Evolutionary conservation across 2,113 vertebrate genomes (phyloP).

Genomic region (Odontesthes bonariensis): DNA sequence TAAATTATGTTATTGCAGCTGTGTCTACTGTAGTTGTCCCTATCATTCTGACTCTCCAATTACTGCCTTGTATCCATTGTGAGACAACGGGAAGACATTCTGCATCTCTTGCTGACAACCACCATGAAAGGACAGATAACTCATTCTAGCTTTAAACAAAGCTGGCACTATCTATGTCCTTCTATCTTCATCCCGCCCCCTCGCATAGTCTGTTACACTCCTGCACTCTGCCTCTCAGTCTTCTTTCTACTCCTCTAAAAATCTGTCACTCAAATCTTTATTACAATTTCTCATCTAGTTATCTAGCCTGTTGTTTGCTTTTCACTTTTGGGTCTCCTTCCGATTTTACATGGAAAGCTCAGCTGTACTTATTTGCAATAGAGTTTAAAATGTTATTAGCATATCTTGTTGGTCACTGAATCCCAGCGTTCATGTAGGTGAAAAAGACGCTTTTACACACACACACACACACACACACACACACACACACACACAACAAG

Average conservation of each 20-base stretch:
- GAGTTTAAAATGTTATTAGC: slow-evolving; percentile 59
- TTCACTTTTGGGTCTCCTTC: slow-evolving; percentile 8
- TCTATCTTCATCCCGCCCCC: slow-evolving; percentile 73
- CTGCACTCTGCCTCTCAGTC: slow-evolving; percentile 50
- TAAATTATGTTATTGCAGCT: not conserved
- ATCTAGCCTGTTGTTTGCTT: slow-evolving; percentile 30
- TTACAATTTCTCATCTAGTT: slow-evolving; percentile 48
- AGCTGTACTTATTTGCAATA: slow-evolving; percentile 43
- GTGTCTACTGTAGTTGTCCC: not conserved
- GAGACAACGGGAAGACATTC: slow-evolving; percentile 85
- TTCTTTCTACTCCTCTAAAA: slow-evolving; percentile 33
- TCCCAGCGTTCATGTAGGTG: slow-evolving; percentile 34
- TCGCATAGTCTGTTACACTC: slow-evolving; percentile 62
- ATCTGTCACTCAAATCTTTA: slow-evolving; percentile 60
- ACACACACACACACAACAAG: slow-evolving; percentile 24
- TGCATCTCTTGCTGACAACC: slow-evolving; percentile 52
- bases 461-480: slow-evolving; percentile 23
- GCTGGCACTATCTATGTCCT: slow-evolving; percentile 54
- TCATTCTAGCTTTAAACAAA: slow-evolving; percentile 41
- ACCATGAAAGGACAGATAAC: slow-evolving; percentile 58
- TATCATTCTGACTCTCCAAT: slow-evolving; percentile 74
- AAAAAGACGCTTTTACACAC: slow-evolving; percentile 36
- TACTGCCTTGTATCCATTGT: slow-evolving; percentile 91
- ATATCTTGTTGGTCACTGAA: slow-evolving; percentile 48
- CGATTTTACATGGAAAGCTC: slow-evolving; percentile 45